Base-by-base conservation (phyloP, 2,888 invertebrate genomes). In the Heliconius aoede region DNA sequence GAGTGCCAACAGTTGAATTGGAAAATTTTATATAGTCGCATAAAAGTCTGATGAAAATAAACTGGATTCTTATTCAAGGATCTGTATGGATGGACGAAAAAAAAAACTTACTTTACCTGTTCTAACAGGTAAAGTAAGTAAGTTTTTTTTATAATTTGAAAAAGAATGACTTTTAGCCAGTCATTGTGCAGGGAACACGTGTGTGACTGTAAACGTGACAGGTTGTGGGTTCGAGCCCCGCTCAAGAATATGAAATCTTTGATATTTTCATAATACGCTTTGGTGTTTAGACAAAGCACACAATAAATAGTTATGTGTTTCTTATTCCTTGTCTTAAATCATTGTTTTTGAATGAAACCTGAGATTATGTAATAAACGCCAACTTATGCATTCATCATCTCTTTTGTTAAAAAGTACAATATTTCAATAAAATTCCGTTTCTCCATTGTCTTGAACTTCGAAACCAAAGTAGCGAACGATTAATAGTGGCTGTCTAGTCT, bases 21-120 rank as follows among this genome's bases (percentile, higher is more conserved):
- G 86, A 87, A 87, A 88, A 89, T 87, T 88, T 84, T 86, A 84
- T 85, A 86, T 84, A 83, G 85, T 83, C 81, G 84, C 84, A 88
- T 88, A 88, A 86, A 88, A 84, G 85, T 84, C 85, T 84, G 88
- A 86, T 86, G 83, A 82, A 81, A 82, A 86, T 82, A 82, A 84
- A 88, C 83, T 79, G 78, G 72, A 78, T 78, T 80, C 76, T 80
- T 79, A 79, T 79, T 77, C 76, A 72, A 40, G 51, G 73, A 80
- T 74, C 68, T 74, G 62, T 74, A 46, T 36, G 65, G 71, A 68
- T 32, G n/a, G n/a, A n/a, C n/a, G n/a, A n/a, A n/a, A n/a, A n/a
- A n/a, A n/a, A n/a, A n/a, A n/a, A n/a, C n/a, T n/a, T n/a, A n/a
- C n/a, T n/a, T n/a, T n/a, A n/a, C n/a, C n/a, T n/a, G n/a, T n/a